Conservation (phyloP, 2,797 vertebrate species). For the Loris lydekkerianus region DNA sequence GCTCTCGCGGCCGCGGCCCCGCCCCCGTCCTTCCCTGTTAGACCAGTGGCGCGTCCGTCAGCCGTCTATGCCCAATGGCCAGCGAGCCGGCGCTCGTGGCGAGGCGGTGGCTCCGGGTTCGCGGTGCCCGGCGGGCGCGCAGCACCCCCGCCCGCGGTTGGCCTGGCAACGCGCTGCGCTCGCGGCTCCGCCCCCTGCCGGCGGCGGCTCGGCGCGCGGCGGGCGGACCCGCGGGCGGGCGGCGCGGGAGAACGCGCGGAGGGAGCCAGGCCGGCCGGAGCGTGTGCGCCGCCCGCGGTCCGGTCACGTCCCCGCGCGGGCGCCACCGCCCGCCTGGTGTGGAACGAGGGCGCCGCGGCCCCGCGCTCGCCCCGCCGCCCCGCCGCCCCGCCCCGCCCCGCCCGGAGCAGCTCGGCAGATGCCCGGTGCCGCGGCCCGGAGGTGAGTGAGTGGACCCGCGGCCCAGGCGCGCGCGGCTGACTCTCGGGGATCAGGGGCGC, state of each 20-base stretch:
- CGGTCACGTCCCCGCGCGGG: slow-evolving; percentile 83
- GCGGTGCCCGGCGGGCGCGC: slow-evolving; percentile 52
- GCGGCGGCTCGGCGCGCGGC: slow-evolving; percentile 76
- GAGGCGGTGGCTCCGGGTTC: slow-evolving; percentile 53
- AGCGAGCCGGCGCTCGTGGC: slow-evolving; percentile 37
- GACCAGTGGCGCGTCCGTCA: not conserved
- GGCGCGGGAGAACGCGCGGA: slow-evolving; percentile 67
- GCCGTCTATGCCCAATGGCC: slow-evolving; percentile 24
- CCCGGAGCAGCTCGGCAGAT: slow-evolving; percentile 68
- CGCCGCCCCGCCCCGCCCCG: slow-evolving; percentile 5
- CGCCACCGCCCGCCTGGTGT: slow-evolving; percentile 73
- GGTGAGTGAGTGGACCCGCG: slow-evolving; percentile 74
- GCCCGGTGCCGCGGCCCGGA: slow-evolving; percentile 65
- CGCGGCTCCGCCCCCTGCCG: slow-evolving; percentile 78
- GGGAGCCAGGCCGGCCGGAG: slow-evolving; percentile 56
- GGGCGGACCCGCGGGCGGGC: slow-evolving; percentile 75
- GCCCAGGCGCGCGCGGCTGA: not conserved
- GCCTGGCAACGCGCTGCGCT: slow-evolving; percentile 78
- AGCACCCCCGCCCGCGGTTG: slow-evolving; percentile 72
- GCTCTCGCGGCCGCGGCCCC: too few species aligned
- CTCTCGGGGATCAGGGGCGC: slow-evolving; percentile 30
- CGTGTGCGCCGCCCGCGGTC: slow-evolving; percentile 79
- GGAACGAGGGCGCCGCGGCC: slow-evolving; percentile 59
- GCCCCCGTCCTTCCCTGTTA: not conserved
- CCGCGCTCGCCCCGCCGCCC: slow-evolving; percentile 46